Evolutionary conservation across 2,888 invertebrate species (phyloP).

Genomic region (Stegana nigrithorax): DNA sequence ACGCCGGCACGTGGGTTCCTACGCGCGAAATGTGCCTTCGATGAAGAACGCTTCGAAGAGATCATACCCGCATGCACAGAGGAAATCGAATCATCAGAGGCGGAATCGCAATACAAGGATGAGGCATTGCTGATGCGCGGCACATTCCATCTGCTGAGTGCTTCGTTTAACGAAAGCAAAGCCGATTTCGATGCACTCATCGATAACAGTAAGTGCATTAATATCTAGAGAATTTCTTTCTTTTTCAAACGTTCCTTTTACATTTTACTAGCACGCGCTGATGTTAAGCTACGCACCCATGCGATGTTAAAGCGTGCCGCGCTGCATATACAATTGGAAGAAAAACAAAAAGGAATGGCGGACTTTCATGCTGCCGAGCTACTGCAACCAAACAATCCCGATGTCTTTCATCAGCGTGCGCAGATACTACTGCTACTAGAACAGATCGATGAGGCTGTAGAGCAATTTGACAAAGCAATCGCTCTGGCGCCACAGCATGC

Average conservation of each 20-base stretch:
- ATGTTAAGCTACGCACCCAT: slow-evolving; percentile 79
- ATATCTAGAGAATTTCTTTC: background rate
- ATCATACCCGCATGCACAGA: slow-evolving; percentile 84
- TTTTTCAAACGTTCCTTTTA: background rate
- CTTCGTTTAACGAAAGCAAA: slow-evolving; percentile 79
- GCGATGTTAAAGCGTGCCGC: slow-evolving; percentile 90
- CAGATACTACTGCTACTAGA: slow-evolving; percentile 88
- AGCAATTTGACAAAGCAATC: slow-evolving; percentile 86
- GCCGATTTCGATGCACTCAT: slow-evolving; percentile 80
- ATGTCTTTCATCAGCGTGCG: slow-evolving; percentile 93
- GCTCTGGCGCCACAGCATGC: slow-evolving; percentile 85
- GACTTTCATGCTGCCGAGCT: slow-evolving; percentile 84
- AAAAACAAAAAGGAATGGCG: slow-evolving; percentile 78
- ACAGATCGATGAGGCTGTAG: slow-evolving; percentile 81
- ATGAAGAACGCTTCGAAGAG: slow-evolving; percentile 79
- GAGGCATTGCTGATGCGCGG: slow-evolving; percentile 85
- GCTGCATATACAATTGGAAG: slow-evolving; percentile 82
- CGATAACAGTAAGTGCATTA: slow-evolving; percentile 68
- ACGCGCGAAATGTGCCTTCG: slow-evolving; percentile 78
- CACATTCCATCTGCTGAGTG: slow-evolving; percentile 84
- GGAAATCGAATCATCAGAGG: slow-evolving; percentile 76
- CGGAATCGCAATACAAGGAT: slow-evolving; percentile 74
- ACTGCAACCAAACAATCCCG: slow-evolving; percentile 83
- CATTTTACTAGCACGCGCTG: slow-evolving; percentile 70
- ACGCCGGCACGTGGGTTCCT: slow-evolving; percentile 73